Percentiles rank a stretch among this genome's conserved stretches.
phyloP scores from a whole-genome alignment of 92 coral and sea anemone species.

The Epizoanthus rinbou region DNA sequence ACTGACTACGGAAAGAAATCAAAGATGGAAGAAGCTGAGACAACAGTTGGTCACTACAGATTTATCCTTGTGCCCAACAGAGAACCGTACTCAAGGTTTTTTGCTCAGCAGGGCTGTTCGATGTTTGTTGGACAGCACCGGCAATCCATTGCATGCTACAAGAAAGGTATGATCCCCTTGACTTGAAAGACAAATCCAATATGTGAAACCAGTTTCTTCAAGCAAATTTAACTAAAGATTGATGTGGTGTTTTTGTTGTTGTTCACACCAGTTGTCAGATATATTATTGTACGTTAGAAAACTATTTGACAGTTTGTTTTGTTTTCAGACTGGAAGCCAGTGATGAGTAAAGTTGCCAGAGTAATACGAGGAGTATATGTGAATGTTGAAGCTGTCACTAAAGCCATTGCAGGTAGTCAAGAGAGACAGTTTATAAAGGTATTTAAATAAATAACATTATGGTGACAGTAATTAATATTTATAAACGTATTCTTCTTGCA shows the following conservation, averaged over 20 bases:
- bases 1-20: slow-evolving; percentile 1
- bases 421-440: slow-evolving; percentile 62
- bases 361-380: slow-evolving; percentile 63
- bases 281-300: no score
- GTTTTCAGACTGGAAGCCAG: slow-evolving; percentile 58
- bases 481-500: no score
- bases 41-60: slow-evolving; percentile 1
- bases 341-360: slow-evolving; percentile 47
- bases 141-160: slow-evolving; percentile 12
- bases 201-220: no score
- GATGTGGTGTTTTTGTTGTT: no score
- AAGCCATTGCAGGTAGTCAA: slow-evolving; percentile 62
- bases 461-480: no score
- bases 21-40: background rate
- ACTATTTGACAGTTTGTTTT: background rate
- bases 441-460: background rate
- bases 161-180: background rate
- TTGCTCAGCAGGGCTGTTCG: background rate
- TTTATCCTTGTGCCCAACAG: slow-evolving; percentile 5
- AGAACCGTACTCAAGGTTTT: slow-evolving; percentile 16
- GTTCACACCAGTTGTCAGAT: no score
- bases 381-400: slow-evolving; percentile 57
- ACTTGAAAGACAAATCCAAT: background rate
- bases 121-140: slow-evolving; percentile 26
- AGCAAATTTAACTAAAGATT: no score